Evolutionary conservation across 2,113 vertebrate species (phyloP).

Genomic region (Callithrix jacchus): DNA sequence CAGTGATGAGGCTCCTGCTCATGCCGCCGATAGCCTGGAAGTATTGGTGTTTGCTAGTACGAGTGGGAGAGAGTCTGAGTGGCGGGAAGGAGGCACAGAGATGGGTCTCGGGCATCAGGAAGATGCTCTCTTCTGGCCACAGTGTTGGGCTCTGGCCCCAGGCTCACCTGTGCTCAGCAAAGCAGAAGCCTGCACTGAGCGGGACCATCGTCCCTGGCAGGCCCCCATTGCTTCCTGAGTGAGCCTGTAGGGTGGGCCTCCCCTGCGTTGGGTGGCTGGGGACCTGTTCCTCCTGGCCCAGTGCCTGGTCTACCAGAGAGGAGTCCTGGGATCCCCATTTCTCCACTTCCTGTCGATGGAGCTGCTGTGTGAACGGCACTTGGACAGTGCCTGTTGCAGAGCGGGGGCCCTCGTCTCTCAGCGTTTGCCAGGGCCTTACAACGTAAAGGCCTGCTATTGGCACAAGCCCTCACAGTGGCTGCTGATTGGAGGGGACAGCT

Average conservation of each 20-base stretch:
- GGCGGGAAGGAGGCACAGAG: background rate
- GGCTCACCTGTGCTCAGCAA: background rate
- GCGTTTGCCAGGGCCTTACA: accelerated
- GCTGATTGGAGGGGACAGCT: background rate
- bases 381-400: background rate
- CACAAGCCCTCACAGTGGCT: accelerated
- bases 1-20: background rate
- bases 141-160: background rate
- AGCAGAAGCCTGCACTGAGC: background rate
- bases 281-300: background rate
- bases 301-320: background rate
- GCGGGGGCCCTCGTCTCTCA: background rate
- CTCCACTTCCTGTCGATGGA: background rate
- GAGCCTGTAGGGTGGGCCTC: background rate
- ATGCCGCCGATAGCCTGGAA: accelerated
- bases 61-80: accelerated
- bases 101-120: accelerated
- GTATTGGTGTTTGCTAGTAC: accelerated
- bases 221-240: background rate
- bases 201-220: background rate
- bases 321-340: background rate
- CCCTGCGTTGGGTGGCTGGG: background rate
- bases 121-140: background rate
- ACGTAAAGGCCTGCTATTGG: accelerated
- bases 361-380: background rate